Conservation (phyloP, 2,797 vertebrate species). For the Numenius phaeopus region DNA sequence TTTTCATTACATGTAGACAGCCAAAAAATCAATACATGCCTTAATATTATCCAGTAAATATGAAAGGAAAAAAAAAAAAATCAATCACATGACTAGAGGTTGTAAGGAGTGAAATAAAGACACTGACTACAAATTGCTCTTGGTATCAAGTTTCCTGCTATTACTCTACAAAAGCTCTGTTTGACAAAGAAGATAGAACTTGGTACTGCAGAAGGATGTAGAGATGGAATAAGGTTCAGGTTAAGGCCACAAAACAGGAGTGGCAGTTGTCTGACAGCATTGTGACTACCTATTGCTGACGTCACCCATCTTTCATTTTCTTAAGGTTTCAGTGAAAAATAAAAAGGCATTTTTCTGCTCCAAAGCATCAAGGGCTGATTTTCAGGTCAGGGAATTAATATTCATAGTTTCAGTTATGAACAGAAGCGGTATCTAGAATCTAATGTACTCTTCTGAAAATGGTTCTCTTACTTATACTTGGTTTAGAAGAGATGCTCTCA, state of each 20-base stretch:
- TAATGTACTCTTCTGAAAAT: slow-evolving; percentile 5
- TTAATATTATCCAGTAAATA: neutral
- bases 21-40: neutral
- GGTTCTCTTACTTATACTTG: neutral
- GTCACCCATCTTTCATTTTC: neutral
- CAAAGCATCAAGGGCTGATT: neutral
- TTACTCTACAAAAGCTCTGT: neutral
- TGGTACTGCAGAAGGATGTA: neutral
- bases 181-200: neutral
- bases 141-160: neutral
- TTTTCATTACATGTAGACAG: neutral
- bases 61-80: neutral
- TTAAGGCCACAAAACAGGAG: neutral
- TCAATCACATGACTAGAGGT: neutral
- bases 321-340: neutral
- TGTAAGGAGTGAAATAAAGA: neutral
- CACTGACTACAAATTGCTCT: neutral
- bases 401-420: neutral
- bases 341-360: neutral
- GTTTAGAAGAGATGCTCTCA: neutral
- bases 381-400: slow-evolving; percentile 29
- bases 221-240: neutral
- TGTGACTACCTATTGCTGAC: neutral
- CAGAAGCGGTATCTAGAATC: neutral
- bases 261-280: neutral